Evolutionary conservation across 1,140 invertebrate species (phyloP), one percentile per base, ranked within the genome.

Genomic region (Campoletis sonorensis): DNA sequence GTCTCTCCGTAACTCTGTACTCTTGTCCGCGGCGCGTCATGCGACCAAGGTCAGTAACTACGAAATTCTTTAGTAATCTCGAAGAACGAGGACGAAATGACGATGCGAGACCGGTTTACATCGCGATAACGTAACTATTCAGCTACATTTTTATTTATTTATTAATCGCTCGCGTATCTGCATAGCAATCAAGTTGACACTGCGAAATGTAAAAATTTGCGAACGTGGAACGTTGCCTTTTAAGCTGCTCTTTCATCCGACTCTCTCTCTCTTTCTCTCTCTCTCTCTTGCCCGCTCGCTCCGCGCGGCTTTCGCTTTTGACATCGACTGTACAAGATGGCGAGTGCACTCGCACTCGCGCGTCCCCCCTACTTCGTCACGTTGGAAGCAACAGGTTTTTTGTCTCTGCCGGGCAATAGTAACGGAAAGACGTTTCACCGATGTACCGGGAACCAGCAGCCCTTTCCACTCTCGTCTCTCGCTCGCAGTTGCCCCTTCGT

Each of bases 331-430:
- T 67, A 23, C 61, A 8, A 21, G 40, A 40, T 49, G 23, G 23
- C 61, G 71, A 73, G 71, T 73, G 71, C 71, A 73, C 71, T 40
- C n/a, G 71, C 71, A 73, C 71, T 73, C 40, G 71, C 23, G 21
- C 10, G 18, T 58, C 15, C 3, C 33, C 68, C 10, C 37, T 27
- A 33, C 37, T 18, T 23, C 68, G 68, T 71, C 68, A 26, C 71
- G 71, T 73, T 51, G 40, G 23, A 51, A 73, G 71, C 71, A 73
- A 73, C 71, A 73, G 71, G 71, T 73, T 73, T 73, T 73, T 40
- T 71, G 54, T 58, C 54, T 58, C 21, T 23, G 18, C 54, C 1
- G 54, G 18, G 21, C 2, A 58, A 58, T 58, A 58, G 54, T 58
- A 58, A n/a, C 1, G 18, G 54, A 58, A 18, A n/a, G 54, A 58